Percentiles rank a stretch among this genome's conserved stretches.
phyloP scores from a whole-genome alignment of 2,113 vertebrate genomes.

The Gallinago jamesoni region DNA sequence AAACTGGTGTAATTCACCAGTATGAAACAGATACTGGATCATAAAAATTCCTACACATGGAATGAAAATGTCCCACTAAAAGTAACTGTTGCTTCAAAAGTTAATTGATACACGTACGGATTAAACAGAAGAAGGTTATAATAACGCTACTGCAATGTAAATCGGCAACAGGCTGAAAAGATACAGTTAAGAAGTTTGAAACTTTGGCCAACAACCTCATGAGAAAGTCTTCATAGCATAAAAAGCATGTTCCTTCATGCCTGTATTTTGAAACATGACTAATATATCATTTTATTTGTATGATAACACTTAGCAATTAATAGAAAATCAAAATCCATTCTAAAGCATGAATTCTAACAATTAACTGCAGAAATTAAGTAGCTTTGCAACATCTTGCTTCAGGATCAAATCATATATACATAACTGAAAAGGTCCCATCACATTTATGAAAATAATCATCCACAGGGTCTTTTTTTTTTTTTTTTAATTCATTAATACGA shows the following conservation, averaged over 20 bases:
- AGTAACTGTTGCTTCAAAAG: conserved; percentile 59
- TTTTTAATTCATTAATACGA: conserved; percentile 54
- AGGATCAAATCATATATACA: conserved; percentile 67
- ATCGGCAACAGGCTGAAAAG: conserved; percentile 44
- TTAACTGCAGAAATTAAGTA: conserved; percentile 67
- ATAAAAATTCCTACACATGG: conserved; percentile 51
- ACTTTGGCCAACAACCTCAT: conserved; percentile 66
- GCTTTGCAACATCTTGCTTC: conserved; percentile 61
- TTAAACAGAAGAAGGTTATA: conserved; percentile 64
- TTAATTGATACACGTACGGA: conserved; percentile 56
- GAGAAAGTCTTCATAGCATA: conserved; percentile 67
- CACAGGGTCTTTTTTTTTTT: conserved; percentile 38
- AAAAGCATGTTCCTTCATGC: conserved; percentile 75
- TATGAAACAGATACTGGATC: conserved; percentile 40
- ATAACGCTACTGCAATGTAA: conserved; percentile 50
- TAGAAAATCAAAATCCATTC: conserved; percentile 67
- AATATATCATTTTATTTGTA: conserved; percentile 41
- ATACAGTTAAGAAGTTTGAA: conserved; percentile 54
- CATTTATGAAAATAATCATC: conserved; percentile 69
- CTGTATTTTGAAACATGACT: conserved; percentile 65
- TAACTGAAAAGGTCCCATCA: conserved; percentile 67
- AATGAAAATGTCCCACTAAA: conserved; percentile 69
- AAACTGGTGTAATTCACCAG: neutral
- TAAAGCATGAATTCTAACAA: conserved; percentile 70
- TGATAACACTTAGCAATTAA: conserved; percentile 53